These are phyloP conservation scores for Sciurus niger DNA, from an alignment of 2,113 vertebrate species.

Conservation along the genomic window DNA sequence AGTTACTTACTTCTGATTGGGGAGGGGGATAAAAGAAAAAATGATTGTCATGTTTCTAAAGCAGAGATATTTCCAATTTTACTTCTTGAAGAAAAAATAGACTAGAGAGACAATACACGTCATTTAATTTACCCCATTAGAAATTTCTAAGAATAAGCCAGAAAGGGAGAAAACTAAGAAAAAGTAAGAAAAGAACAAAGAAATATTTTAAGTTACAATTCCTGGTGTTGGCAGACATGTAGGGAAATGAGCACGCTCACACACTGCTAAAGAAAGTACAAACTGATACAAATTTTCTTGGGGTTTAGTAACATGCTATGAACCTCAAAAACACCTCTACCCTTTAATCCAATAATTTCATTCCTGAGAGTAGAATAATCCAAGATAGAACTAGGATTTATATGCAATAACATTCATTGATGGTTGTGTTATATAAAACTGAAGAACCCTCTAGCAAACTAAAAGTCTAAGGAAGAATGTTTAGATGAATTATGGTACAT, in stretches of 20 bases:
- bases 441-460: neutral
- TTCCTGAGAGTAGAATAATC: neutral
- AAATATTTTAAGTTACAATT: conserved; percentile 49
- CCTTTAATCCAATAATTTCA: neutral
- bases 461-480: neutral
- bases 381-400: neutral
- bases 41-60: conserved; percentile 44
- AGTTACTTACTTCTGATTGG: conserved; percentile 25
- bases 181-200: neutral
- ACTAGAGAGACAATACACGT: neutral
- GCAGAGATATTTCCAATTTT: conserved; percentile 33
- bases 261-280: neutral
- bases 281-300: conserved; percentile 3
- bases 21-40: neutral
- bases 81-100: conserved; percentile 59
- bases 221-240: neutral
- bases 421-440: neutral
- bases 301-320: neutral
- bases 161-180: conserved; percentile 37
- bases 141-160: conserved; percentile 46
- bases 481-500: neutral
- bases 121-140: conserved; percentile 49
- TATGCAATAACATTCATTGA: neutral
- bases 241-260: neutral
- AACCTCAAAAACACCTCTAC: neutral